Evolutionary conservation across 2,113 vertebrate genomes (phyloP), one percentile per base, ranked within the genome.

Genomic region (Garra rufa): DNA sequence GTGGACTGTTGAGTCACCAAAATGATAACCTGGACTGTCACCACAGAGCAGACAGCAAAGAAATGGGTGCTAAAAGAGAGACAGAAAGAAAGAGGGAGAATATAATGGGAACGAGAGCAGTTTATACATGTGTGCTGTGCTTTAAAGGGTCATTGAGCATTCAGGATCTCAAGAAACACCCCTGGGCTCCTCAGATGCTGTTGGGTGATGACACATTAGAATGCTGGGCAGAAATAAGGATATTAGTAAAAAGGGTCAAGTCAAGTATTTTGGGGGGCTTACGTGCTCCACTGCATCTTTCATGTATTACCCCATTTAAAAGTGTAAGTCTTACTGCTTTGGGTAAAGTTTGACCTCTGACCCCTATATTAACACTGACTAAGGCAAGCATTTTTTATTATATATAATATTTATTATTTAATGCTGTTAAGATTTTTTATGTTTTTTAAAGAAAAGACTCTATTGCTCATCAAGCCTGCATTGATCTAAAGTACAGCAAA

Each of bases 1-100:
- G 82, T 88, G 77, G 79, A 50, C 76, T 82, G 85, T 88, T 85
- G 83, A 86, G 81, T 85, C 85, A 86, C 76, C 80, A 81, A 24
- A 44, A 50, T 75, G 69, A 84, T 65, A 73, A 84, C 67, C 69
- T 84, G 63, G 81, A 75, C 76, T 76, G 70, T 77, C 77, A 87
- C 59, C 43, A 57, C 71, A 48, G 65, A 41, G 34, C 26, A 76
- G 21, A 59, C 61, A 43, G 74, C n/a, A 63, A 11, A 82, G 69
- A 78, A 14, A 50, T 46, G n/a, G 57, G 43, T 28, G 48, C 21
- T 28, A 26, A 70, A 77, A 52, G 30, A 83, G 52, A 59, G 24
- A n/a, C 44, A 69, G 61, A 84, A 48, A 71, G 38, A 70, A 70
- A 80, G 63, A 61, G 34, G n/a, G 24, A 38, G 24, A 24, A 28